These are phyloP conservation scores for Argynnis bischoffii DNA, from an alignment of 2,888 invertebrate genomes.

Conservation along the genomic window DNA sequence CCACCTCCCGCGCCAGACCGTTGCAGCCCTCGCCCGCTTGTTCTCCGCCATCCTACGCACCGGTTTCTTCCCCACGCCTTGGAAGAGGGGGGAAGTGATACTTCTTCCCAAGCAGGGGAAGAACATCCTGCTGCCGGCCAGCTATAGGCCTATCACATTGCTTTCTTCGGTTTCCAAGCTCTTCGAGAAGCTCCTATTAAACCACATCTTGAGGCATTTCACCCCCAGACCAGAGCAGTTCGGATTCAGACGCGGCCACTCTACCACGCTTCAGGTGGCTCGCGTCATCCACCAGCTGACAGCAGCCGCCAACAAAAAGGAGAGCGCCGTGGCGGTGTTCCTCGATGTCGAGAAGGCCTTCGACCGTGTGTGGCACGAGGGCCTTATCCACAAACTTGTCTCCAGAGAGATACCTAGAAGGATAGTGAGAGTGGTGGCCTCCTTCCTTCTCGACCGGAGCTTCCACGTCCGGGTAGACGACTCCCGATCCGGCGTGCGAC, in stretches of 20 bases:
- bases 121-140: conserved; percentile 31
- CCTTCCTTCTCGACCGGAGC: conserved; percentile 36
- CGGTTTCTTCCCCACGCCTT: conserved; percentile 28
- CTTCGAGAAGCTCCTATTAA: conserved; percentile 41
- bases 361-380: conserved; percentile 45
- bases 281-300: neutral
- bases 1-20: conserved; percentile 37
- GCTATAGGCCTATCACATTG: conserved; percentile 42
- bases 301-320: neutral
- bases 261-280: too few species aligned
- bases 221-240: neutral
- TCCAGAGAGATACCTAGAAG: conserved; percentile 24
- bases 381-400: conserved; percentile 44
- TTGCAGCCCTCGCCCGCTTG: conserved; percentile 26
- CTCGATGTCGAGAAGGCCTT: neutral
- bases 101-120: conserved; percentile 43
- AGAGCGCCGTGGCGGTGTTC: too few species aligned
- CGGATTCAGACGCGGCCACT: neutral
- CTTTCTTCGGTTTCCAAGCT: conserved; percentile 40
- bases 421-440: conserved; percentile 31
- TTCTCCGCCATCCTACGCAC: conserved; percentile 11
- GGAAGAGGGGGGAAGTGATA: conserved; percentile 40
- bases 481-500: conserved; percentile 1
- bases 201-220: neutral
- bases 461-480: conserved; percentile 40